These are phyloP conservation scores for Lasiurus cinereus DNA, from an alignment of 2,113 vertebrate species.

Conservation along the genomic window DNA sequence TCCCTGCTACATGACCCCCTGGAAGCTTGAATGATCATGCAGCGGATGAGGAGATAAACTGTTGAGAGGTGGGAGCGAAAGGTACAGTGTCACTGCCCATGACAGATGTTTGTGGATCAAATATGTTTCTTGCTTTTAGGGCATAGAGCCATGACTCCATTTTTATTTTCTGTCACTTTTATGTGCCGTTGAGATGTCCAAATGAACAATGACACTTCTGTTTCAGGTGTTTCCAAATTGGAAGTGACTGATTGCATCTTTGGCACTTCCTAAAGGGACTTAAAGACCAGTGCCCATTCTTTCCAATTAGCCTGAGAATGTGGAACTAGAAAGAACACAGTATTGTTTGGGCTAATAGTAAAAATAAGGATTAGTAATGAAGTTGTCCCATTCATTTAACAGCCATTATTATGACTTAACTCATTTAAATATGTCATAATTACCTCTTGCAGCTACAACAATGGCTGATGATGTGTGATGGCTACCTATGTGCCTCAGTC, in stretches of 20 bases:
- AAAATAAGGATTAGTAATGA: slow-evolving; percentile 9
- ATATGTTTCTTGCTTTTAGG: background rate
- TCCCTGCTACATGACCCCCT: background rate
- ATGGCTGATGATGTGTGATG: background rate
- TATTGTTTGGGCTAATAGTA: background rate
- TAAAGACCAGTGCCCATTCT: background rate
- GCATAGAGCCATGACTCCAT: background rate
- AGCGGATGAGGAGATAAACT: background rate
- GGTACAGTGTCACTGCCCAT: background rate
- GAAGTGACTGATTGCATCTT: background rate
- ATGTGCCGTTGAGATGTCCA: background rate
- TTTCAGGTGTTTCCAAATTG: background rate
- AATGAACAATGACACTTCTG: background rate
- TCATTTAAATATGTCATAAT: background rate
- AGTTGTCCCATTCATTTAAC: background rate
- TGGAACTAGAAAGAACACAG: background rate
- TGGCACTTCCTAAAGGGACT: background rate
- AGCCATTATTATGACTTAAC: background rate
- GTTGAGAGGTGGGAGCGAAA: background rate
- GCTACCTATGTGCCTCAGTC: background rate
- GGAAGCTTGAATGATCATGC: background rate
- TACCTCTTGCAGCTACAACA: background rate
- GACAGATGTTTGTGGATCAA: background rate
- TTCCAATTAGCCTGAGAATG: background rate
- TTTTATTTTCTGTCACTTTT: background rate